Evolutionary conservation across 2,888 invertebrate genomes (phyloP).

Genomic region (Adelognathus sp.): DNA sequence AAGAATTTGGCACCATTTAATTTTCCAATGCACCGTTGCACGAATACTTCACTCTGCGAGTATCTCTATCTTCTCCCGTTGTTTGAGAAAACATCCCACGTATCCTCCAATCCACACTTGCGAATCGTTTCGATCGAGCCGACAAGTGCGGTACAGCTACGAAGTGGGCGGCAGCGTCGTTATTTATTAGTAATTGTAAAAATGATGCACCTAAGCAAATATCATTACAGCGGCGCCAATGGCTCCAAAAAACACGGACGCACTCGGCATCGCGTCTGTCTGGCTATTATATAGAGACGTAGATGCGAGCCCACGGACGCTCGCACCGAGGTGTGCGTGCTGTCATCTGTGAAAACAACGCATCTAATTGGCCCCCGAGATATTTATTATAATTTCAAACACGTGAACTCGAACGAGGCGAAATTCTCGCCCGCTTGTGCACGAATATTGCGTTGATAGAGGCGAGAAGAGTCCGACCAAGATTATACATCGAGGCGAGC

Average conservation of each 20-base stretch:
- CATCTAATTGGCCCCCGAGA: slow-evolving; percentile 69
- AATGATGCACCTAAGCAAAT: slow-evolving; percentile 73
- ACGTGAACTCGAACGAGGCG: slow-evolving; percentile 67
- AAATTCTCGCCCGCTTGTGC: slow-evolving; percentile 8
- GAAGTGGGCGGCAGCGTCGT: slow-evolving; percentile 56
- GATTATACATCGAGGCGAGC: slow-evolving; percentile 37
- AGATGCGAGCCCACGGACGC: slow-evolving; percentile 15
- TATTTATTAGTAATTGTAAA: slow-evolving; percentile 76
- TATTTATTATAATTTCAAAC: slow-evolving; percentile 78
- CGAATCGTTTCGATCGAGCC: background rate
- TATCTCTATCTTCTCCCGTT: slow-evolving; percentile 57
- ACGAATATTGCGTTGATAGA: slow-evolving; percentile 29
- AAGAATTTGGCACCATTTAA: slow-evolving; percentile 4
- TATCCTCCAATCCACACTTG: background rate
- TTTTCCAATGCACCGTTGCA: background rate
- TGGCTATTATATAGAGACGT: slow-evolving; percentile 11
- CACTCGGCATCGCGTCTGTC: background rate
- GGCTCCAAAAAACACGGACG: slow-evolving; percentile 14
- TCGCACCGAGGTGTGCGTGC: slow-evolving; percentile 51
- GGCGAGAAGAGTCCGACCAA: background rate
- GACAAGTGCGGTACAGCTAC: background rate
- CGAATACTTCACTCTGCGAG: slow-evolving; percentile 18
- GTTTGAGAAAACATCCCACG: slow-evolving; percentile 56
- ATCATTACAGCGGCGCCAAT: slow-evolving; percentile 72
- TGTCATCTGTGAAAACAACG: slow-evolving; percentile 79